Evolutionary conservation across 1,140 invertebrate genomes (phyloP).

Genomic region (Dolichoris vasculosae): DNA sequence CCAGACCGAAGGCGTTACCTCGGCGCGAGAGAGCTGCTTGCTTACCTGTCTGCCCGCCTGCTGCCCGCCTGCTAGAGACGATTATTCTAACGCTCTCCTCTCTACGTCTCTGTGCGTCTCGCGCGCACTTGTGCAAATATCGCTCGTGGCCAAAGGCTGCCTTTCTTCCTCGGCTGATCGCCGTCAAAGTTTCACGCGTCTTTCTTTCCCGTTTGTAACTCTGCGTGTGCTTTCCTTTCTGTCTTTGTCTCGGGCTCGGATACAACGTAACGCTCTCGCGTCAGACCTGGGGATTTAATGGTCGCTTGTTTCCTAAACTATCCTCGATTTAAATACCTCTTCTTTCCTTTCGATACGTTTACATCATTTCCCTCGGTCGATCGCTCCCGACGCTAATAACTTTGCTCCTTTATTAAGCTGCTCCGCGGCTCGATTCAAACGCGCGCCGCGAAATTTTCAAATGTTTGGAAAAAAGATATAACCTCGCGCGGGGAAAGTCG

Average conservation of each 20-base stretch:
- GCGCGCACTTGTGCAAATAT: conserved; percentile 11
- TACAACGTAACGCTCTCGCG: background rate
- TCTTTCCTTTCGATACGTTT: background rate
- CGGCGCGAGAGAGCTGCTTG: conserved; percentile 38
- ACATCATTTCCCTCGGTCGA: background rate
- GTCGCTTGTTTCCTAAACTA: too few relatives aligned
- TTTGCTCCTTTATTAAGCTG: background rate
- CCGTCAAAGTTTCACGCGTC: conserved; percentile 4
- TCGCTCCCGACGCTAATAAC: background rate
- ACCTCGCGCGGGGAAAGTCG: conserved; percentile 5
- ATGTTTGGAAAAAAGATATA: background rate
- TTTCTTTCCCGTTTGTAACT: background rate
- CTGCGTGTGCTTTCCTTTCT: background rate
- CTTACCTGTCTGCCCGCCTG: background rate
- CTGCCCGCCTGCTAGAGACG: background rate
- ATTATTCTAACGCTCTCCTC: conserved; percentile 17
- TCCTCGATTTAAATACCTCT: background rate
- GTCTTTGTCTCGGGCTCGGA: background rate
- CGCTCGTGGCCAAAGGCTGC: background rate
- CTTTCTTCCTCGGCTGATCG: background rate
- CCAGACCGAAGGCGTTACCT: conserved; percentile 69
- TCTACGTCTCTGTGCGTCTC: background rate
- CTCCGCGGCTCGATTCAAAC: too few relatives aligned
- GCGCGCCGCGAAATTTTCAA: background rate
- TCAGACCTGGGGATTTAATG: too few relatives aligned